Conservation (phyloP, 37 sponge, comb jelly and placozoan genomes). For the Haliclona indistincta region DNA sequence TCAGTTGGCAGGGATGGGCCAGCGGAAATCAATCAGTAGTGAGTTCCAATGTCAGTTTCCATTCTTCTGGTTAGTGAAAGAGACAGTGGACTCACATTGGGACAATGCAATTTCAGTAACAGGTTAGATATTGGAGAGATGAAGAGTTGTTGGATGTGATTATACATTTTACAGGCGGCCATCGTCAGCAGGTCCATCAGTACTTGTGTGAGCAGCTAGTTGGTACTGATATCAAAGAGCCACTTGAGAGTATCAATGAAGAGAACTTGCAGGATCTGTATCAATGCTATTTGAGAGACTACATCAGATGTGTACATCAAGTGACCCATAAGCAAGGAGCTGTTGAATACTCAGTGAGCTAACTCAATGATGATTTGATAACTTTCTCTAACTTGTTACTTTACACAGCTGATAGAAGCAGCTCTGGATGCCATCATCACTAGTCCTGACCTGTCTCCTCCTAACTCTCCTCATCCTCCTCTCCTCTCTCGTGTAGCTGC, state of each 20-base stretch:
- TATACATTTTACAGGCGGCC: not conserved
- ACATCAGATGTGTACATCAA: slow-evolving; percentile 49
- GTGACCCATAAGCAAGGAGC: slow-evolving; percentile 24
- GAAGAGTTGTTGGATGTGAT: no score
- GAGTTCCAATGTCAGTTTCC: slow-evolving; percentile 71
- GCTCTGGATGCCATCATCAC: slow-evolving; percentile 27
- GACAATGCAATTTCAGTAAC: slow-evolving; percentile 16
- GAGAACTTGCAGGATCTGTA: slow-evolving; percentile 38
- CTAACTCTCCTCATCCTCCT: not conserved
- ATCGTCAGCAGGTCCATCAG: slow-evolving; percentile 11
- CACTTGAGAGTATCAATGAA: slow-evolving; percentile 15
- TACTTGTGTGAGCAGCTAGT: slow-evolving; percentile 36
- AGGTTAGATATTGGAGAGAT: not conserved
- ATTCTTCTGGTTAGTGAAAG: slow-evolving; percentile 83
- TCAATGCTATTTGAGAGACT: slow-evolving; percentile 44
- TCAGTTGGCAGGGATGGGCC: not conserved
- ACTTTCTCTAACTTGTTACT: not conserved
- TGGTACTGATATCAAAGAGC: slow-evolving; percentile 30
- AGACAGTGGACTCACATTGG: slow-evolving; percentile 57
- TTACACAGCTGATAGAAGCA: slow-evolving; percentile 16
- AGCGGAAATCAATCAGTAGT: not conserved
- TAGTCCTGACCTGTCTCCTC: slow-evolving; percentile 8
- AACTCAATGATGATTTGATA: slow-evolving; percentile 14
- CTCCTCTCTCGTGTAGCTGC: slow-evolving; percentile 34
- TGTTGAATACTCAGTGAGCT: slow-evolving; percentile 18